A percentile compares a stretch with the other conserved stretches of the same genome.
Conservation (phyloP, 2,888 invertebrate genomes). For the Nipponacmea schrenckii region DNA sequence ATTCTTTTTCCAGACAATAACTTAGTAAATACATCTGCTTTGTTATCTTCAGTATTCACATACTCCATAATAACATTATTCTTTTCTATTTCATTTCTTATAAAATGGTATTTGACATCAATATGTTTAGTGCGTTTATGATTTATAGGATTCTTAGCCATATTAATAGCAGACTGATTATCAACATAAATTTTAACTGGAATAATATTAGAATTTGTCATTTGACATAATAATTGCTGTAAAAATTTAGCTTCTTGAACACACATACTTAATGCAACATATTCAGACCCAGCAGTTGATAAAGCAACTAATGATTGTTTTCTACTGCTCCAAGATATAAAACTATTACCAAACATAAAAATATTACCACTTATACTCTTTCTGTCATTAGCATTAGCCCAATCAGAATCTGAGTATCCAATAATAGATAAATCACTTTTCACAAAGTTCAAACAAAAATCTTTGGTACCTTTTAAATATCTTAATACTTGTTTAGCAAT, state of each 20-base stretch:
- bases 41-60: neutral
- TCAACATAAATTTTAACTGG: constrained; percentile 16
- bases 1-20: no score
- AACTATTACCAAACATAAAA: neutral
- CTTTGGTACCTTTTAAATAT: constrained; percentile 18
- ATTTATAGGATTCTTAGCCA: constrained; percentile 25
- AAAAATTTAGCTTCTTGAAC: constrained; percentile 27
- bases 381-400: neutral
- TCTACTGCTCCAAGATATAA: constrained; percentile 22
- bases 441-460: constrained; percentile 8
- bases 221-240: neutral
- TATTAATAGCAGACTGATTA: constrained; percentile 32
- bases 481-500: constrained; percentile 21
- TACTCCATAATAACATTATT: neutral
- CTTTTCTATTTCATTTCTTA: constrained; percentile 13
- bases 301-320: constrained; percentile 30
- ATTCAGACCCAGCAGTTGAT: constrained; percentile 40
- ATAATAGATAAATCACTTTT: constrained; percentile 3
- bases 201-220: neutral
- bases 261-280: constrained; percentile 31
- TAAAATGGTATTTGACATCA: constrained; percentile 32
- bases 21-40: constrained; percentile 5
- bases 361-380: neutral
- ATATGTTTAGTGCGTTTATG: constrained; percentile 40
- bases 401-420: neutral